Evolutionary conservation across 2,797 vertebrate species (phyloP), one percentile per base, ranked within the genome.

Genomic region (Sphenopsis melanotis): DNA sequence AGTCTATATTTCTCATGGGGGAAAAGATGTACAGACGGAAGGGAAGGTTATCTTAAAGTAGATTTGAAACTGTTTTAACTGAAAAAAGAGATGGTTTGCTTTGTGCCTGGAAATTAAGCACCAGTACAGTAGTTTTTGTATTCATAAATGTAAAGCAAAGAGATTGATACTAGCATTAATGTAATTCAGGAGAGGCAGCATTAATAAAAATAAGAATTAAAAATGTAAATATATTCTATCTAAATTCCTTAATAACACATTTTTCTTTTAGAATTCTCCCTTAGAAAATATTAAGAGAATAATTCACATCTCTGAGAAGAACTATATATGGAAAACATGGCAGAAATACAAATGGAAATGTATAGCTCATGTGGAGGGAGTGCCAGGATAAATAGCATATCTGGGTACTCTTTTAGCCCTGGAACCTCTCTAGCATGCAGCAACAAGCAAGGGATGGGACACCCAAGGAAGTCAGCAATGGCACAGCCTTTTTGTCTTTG

Each of bases 161-260:
- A 89, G 52, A 87, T 77, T 83, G 71, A 89, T 87, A 50, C 32
- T 60, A 87, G 46, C 24, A 77, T 56, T 85, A 94, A 74, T 71
- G 53, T 42, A 84, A 87, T 71, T 77, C 71, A 75, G 69, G 70
- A 60, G 52, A 89, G 15, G 12, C 9, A 69, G 20, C 22, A 77
- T 77, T 66, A 84, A 84, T 79, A 90, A 93, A 85, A 95, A 66
- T 53, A 34, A 83, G 53, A 92, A 78, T 36, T 82, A 24, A 84
- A 83, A 74, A 91, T 86, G 50, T 65, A 86, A 86, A 93, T 90
- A 42, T 77, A 71, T 85, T 90, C 84, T 71, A 61, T 56, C 9
- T 71, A 52, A 94, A 89, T 20, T 72, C 56, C 59, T 37, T 87
- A 90, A 74, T 89, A 74, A 84, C 44, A 34, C 0, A 2, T 0